Percentiles rank a stretch among this genome's conserved stretches.
phyloP scores from a whole-genome alignment of 2,888 invertebrate genomes.

The Andrena minutula region DNA sequence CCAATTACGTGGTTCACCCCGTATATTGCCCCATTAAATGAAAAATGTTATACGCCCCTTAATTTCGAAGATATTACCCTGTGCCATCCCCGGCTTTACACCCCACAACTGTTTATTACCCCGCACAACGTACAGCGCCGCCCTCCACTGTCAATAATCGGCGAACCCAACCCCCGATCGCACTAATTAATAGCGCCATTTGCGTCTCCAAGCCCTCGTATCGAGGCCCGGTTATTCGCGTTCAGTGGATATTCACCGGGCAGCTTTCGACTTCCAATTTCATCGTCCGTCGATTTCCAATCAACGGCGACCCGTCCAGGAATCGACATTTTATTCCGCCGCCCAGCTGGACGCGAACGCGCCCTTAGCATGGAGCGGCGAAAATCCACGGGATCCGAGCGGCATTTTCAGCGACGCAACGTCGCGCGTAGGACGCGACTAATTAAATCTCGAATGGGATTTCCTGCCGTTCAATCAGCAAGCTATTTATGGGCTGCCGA shows the following conservation, averaged over 20 bases:
- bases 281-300: conserved; percentile 48
- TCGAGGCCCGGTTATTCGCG: neutral
- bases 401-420: conserved; percentile 13
- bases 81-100: too few species aligned
- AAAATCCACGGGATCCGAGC: neutral
- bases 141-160: neutral
- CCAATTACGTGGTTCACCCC: neutral
- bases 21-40: too few species aligned
- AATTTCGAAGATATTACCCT: neutral
- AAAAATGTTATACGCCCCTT: neutral
- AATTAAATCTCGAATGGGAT: conserved; percentile 51
- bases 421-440: conserved; percentile 3
- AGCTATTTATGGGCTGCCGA: conserved; percentile 40
- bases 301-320: conserved; percentile 25
- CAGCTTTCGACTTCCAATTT: conserved; percentile 50
- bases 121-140: neutral
- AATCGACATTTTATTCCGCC: conserved; percentile 45
- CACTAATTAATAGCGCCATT: conserved; percentile 24
- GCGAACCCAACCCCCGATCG: neutral
- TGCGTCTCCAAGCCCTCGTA: conserved; percentile 6
- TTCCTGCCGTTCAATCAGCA: conserved; percentile 16
- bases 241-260: conserved; percentile 2
- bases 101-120: neutral
- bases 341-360: neutral
- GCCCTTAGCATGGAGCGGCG: neutral